Evolutionary conservation across 2,888 invertebrate genomes (phyloP).

Genomic region (Calephelis perditalis): DNA sequence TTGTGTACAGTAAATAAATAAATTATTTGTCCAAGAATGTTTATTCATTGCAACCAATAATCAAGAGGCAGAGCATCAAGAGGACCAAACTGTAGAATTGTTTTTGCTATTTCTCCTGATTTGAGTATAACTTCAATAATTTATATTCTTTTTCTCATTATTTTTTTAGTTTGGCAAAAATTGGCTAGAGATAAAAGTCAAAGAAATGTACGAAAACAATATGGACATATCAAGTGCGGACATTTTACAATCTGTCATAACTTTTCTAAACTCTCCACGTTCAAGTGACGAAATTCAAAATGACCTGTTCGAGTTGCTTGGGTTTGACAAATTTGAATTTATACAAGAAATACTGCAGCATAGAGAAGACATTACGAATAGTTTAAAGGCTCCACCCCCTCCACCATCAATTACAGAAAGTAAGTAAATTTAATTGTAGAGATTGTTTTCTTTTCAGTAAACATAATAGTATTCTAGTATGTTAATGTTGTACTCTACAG

Average conservation of each 20-base stretch:
- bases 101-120: too few relatives aligned
- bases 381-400: conserved; percentile 42
- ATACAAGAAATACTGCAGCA: conserved; percentile 82
- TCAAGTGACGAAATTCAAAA: conserved; percentile 85
- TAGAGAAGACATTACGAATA: conserved; percentile 74
- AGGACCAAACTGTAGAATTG: too few relatives aligned
- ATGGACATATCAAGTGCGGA: conserved; percentile 76
- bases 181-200: conserved; percentile 76
- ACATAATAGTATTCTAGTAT: too few relatives aligned
- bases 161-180: conserved; percentile 73
- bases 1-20: too few relatives aligned
- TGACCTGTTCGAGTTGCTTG: conserved; percentile 92
- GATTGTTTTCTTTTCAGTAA: too few relatives aligned
- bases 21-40: too few relatives aligned
- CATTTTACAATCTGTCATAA: conserved; percentile 77
- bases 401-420: conserved; percentile 58
- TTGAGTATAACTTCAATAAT: not conserved
- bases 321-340: conserved; percentile 90
- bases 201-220: conserved; percentile 60
- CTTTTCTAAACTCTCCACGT: conserved; percentile 79
- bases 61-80: too few relatives aligned
- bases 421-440: conserved; percentile 35
- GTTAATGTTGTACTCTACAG: too few relatives aligned
- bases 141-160: conserved; percentile 20
- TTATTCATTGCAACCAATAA: too few relatives aligned